These are phyloP conservation scores for Apotomis betuletana DNA, from an alignment of 2,888 invertebrate species.

Conservation along the genomic window DNA sequence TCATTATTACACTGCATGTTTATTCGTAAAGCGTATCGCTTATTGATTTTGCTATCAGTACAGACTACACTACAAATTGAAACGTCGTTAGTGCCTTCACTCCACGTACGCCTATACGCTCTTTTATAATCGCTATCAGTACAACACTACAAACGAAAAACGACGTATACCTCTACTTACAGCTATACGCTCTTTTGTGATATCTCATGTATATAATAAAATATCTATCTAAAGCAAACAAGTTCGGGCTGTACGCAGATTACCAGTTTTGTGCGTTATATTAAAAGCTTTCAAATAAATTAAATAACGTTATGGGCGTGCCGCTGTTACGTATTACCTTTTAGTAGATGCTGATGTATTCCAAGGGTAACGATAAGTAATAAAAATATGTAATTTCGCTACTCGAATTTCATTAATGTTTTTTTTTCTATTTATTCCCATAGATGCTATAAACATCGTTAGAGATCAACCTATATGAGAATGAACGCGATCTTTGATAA, in stretches of 20 bases:
- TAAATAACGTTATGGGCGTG: slow-evolving; percentile 69
- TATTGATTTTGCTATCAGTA: slow-evolving; percentile 31
- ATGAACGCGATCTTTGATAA: too few relatives aligned
- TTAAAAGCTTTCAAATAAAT: slow-evolving; percentile 78
- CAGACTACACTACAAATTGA: neutral
- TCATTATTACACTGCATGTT: slow-evolving; percentile 22
- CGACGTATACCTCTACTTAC: neutral
- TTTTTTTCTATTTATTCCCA: neutral
- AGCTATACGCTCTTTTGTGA: neutral
- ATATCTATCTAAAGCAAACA: slow-evolving; percentile 39
- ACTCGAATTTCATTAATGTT: neutral
- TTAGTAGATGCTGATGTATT: slow-evolving; percentile 20
- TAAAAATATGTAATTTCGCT: neutral
- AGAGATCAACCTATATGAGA: too few relatives aligned
- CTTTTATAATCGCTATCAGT: slow-evolving; percentile 13
- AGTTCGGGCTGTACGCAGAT: slow-evolving; percentile 61
- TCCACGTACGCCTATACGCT: too few relatives aligned
- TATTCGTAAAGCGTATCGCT: slow-evolving; percentile 17
- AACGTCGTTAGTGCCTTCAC: too few relatives aligned
- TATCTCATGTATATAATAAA: slow-evolving; percentile 23
- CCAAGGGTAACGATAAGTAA: slow-evolving; percentile 12
- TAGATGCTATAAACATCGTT: neutral
- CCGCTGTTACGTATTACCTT: slow-evolving; percentile 55
- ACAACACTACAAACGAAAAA: neutral
- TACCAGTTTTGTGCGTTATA: slow-evolving; percentile 62